A percentile compares a stretch with the other conserved stretches of the same genome.
Evolutionary conservation across 2,888 invertebrate species (phyloP).

Genomic region (Prionchulus punctatus): DNA sequence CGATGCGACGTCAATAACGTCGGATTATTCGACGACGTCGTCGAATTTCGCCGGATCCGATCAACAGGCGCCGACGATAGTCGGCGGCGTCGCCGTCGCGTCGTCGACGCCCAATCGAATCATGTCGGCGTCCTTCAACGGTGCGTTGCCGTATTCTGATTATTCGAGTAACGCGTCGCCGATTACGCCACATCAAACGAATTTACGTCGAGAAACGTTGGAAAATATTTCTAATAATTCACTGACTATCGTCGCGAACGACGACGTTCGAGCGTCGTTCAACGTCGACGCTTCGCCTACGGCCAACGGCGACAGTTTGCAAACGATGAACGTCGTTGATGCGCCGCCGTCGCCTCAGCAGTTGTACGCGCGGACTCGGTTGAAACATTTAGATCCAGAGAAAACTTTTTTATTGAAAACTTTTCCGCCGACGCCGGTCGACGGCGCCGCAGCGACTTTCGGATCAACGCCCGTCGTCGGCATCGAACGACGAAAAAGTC

Average conservation of each 20-base stretch:
- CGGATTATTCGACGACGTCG: constrained; percentile 21
- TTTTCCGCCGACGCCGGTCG: not conserved
- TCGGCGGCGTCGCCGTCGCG: too few relatives aligned
- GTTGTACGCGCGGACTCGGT: not conserved
- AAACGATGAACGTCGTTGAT: too few relatives aligned
- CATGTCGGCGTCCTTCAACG: constrained; percentile 13
- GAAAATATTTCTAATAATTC: not conserved
- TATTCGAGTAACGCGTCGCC: constrained; percentile 14
- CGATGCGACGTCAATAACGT: constrained; percentile 20
- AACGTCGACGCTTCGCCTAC: not conserved
- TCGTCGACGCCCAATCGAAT: too few relatives aligned
- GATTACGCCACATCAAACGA: too few relatives aligned
- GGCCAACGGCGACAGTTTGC: not conserved
- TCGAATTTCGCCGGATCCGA: constrained; percentile 8
- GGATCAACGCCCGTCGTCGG: not conserved
- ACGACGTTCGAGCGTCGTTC: too few relatives aligned
- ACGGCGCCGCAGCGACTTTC: not conserved
- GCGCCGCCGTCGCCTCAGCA: not conserved
- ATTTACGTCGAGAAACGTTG: not conserved
- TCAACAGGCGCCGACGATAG: too few relatives aligned
- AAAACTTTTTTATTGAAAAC: too few relatives aligned
- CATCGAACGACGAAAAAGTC: not conserved
- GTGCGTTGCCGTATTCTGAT: constrained; percentile 17
- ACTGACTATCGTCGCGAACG: not conserved
- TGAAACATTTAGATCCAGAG: not conserved